These are phyloP conservation scores for Ariolimax columbianus DNA, from an alignment of 2,888 invertebrate species.

Conservation along the genomic window DNA sequence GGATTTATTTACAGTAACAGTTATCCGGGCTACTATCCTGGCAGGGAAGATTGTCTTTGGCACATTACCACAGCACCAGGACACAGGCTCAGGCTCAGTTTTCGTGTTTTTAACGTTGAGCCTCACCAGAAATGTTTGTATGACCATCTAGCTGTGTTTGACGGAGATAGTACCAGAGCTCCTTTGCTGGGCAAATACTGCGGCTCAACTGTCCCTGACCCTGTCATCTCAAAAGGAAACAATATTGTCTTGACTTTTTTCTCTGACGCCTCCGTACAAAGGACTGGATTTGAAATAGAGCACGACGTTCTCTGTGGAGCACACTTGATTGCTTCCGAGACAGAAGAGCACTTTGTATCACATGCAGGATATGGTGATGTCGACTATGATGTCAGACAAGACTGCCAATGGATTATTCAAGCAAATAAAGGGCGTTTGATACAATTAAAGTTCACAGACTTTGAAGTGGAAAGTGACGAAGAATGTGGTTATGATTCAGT, in stretches of 20 bases:
- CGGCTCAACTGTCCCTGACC: conserved; percentile 87
- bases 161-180: conserved; percentile 92
- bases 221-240: conserved; percentile 78
- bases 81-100: conserved; percentile 94
- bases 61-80: conserved; percentile 97
- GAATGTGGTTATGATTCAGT: conserved; percentile 97
- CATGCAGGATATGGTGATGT: conserved; percentile 95
- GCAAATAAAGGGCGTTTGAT: conserved; percentile 87
- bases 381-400: conserved; percentile 91
- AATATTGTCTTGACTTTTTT: conserved; percentile 89
- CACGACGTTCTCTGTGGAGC: conserved; percentile 97
- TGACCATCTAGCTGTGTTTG: conserved; percentile 93
- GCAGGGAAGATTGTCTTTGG: conserved; percentile 97
- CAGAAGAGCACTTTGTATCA: conserved; percentile 92
- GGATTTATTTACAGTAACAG: conserved; percentile 94
- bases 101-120: conserved; percentile 95
- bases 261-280: conserved; percentile 95
- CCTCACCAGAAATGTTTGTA: conserved; percentile 98
- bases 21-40: conserved; percentile 91
- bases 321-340: conserved; percentile 88
- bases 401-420: conserved; percentile 97
- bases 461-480: conserved; percentile 92
- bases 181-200: conserved; percentile 92
- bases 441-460: conserved; percentile 88
- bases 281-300: conserved; percentile 94